phyloP scores from a whole-genome alignment of 2,888 invertebrate genomes.

The Resseliella maxima region DNA sequence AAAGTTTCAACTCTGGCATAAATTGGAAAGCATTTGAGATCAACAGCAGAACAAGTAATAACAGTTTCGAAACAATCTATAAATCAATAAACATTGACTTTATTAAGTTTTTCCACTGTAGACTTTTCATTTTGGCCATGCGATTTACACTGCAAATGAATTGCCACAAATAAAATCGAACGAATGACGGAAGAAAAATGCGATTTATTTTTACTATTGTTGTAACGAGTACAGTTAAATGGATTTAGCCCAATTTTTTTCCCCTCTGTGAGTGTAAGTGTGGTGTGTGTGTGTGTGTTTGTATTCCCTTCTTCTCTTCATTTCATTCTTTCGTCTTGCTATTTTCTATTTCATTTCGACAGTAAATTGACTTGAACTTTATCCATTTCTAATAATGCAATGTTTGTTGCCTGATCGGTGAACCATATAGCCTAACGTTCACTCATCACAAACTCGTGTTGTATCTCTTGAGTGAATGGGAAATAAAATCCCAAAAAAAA shows the following conservation, averaged over 20 bases:
- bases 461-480: no score
- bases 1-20: not conserved
- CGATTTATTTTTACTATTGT: constrained; percentile 39
- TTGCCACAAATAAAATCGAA: not conserved
- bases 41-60: not conserved
- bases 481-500: no score
- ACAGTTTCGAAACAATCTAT: constrained; percentile 41
- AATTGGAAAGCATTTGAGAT: not conserved
- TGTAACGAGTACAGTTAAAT: constrained; percentile 39
- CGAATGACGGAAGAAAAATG: not conserved
- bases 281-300: no score
- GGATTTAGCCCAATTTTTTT: constrained; percentile 35
- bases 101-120: constrained; percentile 44
- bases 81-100: constrained; percentile 53
- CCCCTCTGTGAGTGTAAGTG: no score
- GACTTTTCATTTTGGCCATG: not conserved
- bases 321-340: no score
- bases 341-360: no score
- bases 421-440: not conserved
- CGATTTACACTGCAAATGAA: not conserved
- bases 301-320: no score
- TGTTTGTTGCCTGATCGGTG: not conserved
- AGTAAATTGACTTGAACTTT: constrained; percentile 31
- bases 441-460: no score
- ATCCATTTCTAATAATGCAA: constrained; percentile 17